Base-by-base conservation (phyloP, 2,113 vertebrate species). In the Thamnophis sirtalis region DNA sequence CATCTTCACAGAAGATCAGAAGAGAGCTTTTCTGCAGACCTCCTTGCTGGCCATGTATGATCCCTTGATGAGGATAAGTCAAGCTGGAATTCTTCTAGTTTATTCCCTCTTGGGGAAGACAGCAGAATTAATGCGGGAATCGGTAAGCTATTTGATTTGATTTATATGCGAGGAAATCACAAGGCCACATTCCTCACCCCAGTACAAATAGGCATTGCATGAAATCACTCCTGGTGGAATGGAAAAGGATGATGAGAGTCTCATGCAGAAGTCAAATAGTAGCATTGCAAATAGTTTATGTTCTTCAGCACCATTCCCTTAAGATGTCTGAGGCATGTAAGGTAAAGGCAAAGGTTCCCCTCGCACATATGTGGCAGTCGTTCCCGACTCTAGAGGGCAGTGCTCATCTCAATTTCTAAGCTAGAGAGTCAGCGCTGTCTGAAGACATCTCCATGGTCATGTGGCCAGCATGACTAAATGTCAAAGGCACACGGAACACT, bases 1-100 rank as follows among this genome's bases (percentile, higher is more conserved):
- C 50, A 91, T 91, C 86, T 91, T 91, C 86, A 91, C 91, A 54
- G 91, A 88, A 6, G 91, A 73, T 48, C 91, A 91, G 86, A 88
- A 55, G 60, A 91, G 50, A 48, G 28, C 91, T 3, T 91, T 91
- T 91, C 60, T 91, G 15, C 86, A 88, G 24, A 80, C 91, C 10
- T 43, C 91, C 73, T 80, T 91, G 60, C 86, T 68, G 8, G 49
- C 91, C 5, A 54, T 73, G 26, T 88, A 88, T 9, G 33, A 88
- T 88, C 91, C 91, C 33, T 5, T 87, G 24, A 68, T 63, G 60
- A 87, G 86, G 60, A 73, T 54, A 53, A 91, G 91, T 48, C 58
- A 91, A 17, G 91, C 91, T 55, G 91, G 91, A 51, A 73, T 91
- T 50, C 86, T 91, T 51, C 86, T 91, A 8, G 86, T 73, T 38